phyloP scores from a whole-genome alignment of 2,113 vertebrate genomes.

The Rhodinocichla rosea region DNA sequence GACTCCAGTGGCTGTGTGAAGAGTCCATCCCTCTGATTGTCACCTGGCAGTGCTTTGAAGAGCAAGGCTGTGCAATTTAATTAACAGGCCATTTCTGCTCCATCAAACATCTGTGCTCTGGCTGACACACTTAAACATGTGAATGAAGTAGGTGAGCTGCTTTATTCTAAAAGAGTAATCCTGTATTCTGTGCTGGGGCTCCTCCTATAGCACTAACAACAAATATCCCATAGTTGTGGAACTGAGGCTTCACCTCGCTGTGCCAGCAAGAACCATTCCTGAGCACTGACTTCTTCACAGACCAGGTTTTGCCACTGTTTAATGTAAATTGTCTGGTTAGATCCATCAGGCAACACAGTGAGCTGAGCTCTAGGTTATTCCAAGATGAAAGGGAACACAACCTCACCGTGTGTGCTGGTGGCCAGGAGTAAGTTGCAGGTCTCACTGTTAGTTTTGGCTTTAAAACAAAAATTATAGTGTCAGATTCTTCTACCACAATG shows the following conservation, averaged over 20 bases:
- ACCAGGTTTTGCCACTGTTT: neutral
- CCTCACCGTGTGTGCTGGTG: neutral
- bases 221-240: neutral
- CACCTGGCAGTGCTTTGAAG: neutral
- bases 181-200: neutral
- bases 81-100: neutral
- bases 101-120: neutral
- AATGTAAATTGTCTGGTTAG: neutral
- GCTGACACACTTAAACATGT: neutral
- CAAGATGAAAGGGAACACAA: neutral
- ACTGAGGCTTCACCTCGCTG: neutral
- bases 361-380: neutral
- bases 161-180: neutral
- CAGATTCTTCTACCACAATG: neutral
- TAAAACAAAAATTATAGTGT: neutral
- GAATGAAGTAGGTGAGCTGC: neutral
- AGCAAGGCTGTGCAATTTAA: neutral
- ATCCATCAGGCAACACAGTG: neutral
- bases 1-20: neutral
- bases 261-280: neutral
- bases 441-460: neutral
- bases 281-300: neutral
- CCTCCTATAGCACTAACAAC: neutral
- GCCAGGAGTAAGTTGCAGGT: neutral
- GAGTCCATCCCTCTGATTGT: neutral